Conservation (phyloP, 2,113 vertebrate species). For the Poecilia latipinna region DNA sequence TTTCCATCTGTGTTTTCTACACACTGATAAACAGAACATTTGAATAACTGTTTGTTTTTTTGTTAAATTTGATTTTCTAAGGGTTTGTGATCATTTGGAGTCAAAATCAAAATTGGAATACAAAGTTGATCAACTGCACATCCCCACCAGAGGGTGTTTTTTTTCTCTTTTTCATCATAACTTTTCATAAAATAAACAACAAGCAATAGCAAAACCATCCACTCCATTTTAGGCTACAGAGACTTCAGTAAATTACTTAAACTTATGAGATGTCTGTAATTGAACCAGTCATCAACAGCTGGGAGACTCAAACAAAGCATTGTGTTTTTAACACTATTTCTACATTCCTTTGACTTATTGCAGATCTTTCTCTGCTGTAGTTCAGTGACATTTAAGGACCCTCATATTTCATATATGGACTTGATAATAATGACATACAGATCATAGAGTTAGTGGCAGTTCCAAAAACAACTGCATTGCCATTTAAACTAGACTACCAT, state of each 20-base stretch:
- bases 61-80: too few relatives aligned
- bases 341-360: not conserved
- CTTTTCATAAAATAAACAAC: not conserved
- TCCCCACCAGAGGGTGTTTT: too few relatives aligned
- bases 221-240: conserved; percentile 18
- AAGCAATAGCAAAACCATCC: conserved; percentile 19
- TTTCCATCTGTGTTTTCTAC: too few relatives aligned
- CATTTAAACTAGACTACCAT: not conserved
- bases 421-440: not conserved
- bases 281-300: not conserved
- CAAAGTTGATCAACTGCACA: too few relatives aligned
- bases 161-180: too few relatives aligned
- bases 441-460: not conserved
- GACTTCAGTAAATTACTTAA: conserved; percentile 5
- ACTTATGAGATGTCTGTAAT: not conserved
- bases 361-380: too few relatives aligned
- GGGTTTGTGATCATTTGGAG: too few relatives aligned
- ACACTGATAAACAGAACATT: too few relatives aligned
- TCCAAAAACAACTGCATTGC: not conserved
- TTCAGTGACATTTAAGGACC: not conserved
- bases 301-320: not conserved
- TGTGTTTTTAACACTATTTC: not conserved
- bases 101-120: too few relatives aligned
- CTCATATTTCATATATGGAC: not conserved
- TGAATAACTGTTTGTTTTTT: too few relatives aligned